phyloP scores from a whole-genome alignment of 2,888 invertebrate genomes.

The Rotaria macrura region DNA sequence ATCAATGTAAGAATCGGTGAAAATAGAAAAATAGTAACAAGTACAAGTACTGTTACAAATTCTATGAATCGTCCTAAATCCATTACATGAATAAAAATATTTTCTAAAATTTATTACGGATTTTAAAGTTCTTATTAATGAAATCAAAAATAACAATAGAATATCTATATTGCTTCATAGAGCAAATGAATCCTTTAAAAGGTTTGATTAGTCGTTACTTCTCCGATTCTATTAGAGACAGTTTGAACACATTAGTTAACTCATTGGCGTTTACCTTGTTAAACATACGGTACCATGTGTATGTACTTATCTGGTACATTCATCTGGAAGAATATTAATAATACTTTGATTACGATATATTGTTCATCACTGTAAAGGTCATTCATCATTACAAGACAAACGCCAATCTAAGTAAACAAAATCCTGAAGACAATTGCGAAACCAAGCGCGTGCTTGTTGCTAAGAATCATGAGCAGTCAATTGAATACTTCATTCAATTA shows the following conservation, averaged over 20 bases:
- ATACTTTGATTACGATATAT: not conserved
- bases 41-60: not conserved
- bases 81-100: not conserved
- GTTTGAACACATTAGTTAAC: not conserved
- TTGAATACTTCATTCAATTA: not conserved
- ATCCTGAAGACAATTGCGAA: not conserved
- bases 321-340: not conserved
- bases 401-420: not conserved
- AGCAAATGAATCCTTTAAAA: too few relatives aligned
- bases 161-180: too few relatives aligned
- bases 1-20: not conserved
- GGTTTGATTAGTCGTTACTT: not conserved
- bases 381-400: not conserved
- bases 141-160: too few relatives aligned
- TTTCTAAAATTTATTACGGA: too few relatives aligned
- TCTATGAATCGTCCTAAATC: not conserved
- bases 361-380: not conserved
- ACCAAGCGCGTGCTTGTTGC: not conserved
- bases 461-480: not conserved
- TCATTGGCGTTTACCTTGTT: not conserved
- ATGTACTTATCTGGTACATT: not conserved
- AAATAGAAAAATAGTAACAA: not conserved
- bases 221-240: not conserved
- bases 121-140: too few relatives aligned
- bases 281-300: not conserved